A percentile compares a stretch with the other conserved stretches of the same genome.
phyloP scores from a whole-genome alignment of 2,113 vertebrate species.

The Corythornis madagascariensis region DNA sequence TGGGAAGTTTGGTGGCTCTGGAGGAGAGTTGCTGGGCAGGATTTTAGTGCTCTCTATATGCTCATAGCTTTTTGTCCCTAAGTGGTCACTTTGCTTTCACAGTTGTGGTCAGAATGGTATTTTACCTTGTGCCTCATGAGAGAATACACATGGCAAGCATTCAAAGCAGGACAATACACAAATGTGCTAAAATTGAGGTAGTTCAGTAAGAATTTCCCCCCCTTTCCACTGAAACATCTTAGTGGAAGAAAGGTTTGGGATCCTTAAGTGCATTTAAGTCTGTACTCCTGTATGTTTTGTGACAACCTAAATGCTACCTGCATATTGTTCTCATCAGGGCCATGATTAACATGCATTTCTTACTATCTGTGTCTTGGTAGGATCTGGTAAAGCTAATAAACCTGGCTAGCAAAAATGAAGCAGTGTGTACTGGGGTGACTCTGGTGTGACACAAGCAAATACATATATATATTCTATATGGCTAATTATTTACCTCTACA shows the following conservation, averaged over 20 bases:
- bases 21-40: neutral
- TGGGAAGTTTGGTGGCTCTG: neutral
- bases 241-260: neutral
- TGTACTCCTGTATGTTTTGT: neutral
- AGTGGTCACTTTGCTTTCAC: slow-evolving; percentile 3
- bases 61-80: neutral
- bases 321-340: slow-evolving; percentile 49
- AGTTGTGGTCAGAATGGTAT: neutral
- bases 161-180: too few species aligned
- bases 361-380: slow-evolving; percentile 26
- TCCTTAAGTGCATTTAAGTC: slow-evolving; percentile 1
- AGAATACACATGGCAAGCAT: neutral
- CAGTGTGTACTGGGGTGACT: slow-evolving; percentile 12
- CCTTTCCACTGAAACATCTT: neutral
- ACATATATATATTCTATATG: neutral
- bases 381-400: slow-evolving; percentile 42
- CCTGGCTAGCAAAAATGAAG: slow-evolving; percentile 20
- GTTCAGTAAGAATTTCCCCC: neutral
- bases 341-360: slow-evolving; percentile 44
- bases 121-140: neutral
- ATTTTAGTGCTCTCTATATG: neutral
- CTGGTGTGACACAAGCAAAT: neutral
- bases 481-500: neutral
- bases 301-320: neutral
- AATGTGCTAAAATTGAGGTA: neutral